phyloP scores from a whole-genome alignment of 1,140 invertebrate genomes.

The Neotoxoptera formosana region DNA sequence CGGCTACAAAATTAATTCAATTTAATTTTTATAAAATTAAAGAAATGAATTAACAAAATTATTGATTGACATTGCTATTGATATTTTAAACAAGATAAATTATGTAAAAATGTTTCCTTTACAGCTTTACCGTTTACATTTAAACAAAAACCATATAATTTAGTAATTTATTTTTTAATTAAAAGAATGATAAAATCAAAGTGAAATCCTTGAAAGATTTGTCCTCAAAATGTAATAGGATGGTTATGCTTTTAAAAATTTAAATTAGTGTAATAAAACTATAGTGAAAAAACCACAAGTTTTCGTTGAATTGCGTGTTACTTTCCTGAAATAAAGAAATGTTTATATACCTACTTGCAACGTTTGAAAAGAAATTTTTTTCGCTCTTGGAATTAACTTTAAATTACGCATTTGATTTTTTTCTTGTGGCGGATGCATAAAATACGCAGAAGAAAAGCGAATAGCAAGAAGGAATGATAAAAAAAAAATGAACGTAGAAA shows the following conservation, averaged over 20 bases:
- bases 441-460: conserved; percentile 38
- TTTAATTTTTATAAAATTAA: background rate
- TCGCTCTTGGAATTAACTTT: conserved; percentile 47
- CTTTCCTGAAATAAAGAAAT: background rate
- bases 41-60: background rate
- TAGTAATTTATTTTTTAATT: background rate
- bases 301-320: background rate
- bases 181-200: background rate
- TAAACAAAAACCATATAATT: background rate
- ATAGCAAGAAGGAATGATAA: conserved; percentile 31
- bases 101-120: background rate
- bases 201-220: background rate
- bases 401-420: conserved; percentile 51
- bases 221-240: background rate
- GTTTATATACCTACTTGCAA: background rate
- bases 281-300: background rate
- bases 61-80: background rate
- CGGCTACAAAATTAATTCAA: background rate
- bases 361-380: conserved; percentile 30
- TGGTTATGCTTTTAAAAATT: conserved; percentile 13
- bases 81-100: background rate
- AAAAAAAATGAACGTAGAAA: conserved; percentile 37
- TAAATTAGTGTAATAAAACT: background rate
- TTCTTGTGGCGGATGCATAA: conserved; percentile 38
- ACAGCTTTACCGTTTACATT: background rate